Conservation (phyloP, 2,888 invertebrate genomes). For the Amphipoea oculea region DNA sequence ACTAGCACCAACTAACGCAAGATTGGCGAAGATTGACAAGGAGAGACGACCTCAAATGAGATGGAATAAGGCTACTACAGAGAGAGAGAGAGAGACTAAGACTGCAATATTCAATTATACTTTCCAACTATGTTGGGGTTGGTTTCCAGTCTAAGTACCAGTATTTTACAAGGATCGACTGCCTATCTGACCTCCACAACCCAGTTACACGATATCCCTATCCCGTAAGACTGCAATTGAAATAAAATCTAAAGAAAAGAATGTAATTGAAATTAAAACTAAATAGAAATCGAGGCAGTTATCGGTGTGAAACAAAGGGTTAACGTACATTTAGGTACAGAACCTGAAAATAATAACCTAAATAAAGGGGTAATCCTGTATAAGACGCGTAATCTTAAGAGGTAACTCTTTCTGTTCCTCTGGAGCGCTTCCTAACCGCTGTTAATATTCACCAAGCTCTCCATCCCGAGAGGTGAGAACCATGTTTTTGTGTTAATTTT, state of each 20-base stretch:
- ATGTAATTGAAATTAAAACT: not conserved
- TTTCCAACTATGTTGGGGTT: not conserved
- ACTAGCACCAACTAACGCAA: not conserved
- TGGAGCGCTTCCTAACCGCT: not conserved
- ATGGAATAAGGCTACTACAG: not conserved
- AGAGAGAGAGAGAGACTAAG: conserved; percentile 10
- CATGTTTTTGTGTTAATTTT: not conserved
- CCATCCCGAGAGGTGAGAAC: not conserved
- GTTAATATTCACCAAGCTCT: not conserved
- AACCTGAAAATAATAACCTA: not conserved
- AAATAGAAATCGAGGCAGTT: not conserved
- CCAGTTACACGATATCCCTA: not conserved
- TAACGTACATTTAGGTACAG: not conserved
- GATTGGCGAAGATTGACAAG: not conserved
- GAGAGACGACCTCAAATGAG: not conserved
- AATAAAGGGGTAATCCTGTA: not conserved
- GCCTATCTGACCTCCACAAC: not conserved
- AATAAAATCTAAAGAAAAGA: not conserved
- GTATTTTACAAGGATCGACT: not conserved
- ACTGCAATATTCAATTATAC: not conserved
- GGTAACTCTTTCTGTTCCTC: not conserved
- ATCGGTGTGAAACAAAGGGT: not conserved
- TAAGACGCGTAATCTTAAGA: not conserved
- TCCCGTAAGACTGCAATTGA: not conserved
- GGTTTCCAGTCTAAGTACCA: not conserved